Evolutionary conservation across 64 coral and sea anemone species (phyloP), one percentile per base, ranked within the genome.

Genomic region (Acropora yongei): DNA sequence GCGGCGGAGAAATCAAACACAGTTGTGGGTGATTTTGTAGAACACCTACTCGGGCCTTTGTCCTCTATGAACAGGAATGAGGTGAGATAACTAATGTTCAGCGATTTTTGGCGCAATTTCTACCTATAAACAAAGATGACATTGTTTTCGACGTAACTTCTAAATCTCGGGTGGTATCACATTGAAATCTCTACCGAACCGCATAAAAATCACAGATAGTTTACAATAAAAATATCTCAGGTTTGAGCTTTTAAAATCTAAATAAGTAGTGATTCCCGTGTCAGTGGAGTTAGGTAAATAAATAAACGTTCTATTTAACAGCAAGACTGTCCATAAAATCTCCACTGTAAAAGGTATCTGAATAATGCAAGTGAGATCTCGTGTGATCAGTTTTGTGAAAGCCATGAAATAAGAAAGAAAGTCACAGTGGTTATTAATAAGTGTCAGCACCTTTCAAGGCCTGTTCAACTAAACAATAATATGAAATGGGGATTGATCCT

Each of bases 11-110:
- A 51, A 44, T 49, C 50, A 49, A 79, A 16, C 77, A 51, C 44
- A 79, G 77, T 79, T 51, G 44, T 79, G 16, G 77, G 44, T 51
- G 44, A 79, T 46, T 46, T 79, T 18, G 77, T 79, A 44, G 77
- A 79, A 44, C 45, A 79, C 45, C 17, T 79, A 18, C 45, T 79
- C 50, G 77, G 50, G 17, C 44, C 50, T 51, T 13, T 79, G 45
- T 79, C 77, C 44, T 79, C 77, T 18, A 79, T 79, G 77, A 44
- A 79, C 45, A 46, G 17, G 10, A 46, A 79, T 46, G 77, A 79
- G 77, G 77, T 79, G 50, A 49, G 45, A 79, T 79, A 46, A 49
- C 77, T 46, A 51, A 51, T 4, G 50, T 55, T 55, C 50, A 55
- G 50, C 50, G 50, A 55, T 55, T 55, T 55, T 55, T 8, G 50